Conservation (phyloP, 2,113 vertebrate species). For the Tragelaphus buxtoni region DNA sequence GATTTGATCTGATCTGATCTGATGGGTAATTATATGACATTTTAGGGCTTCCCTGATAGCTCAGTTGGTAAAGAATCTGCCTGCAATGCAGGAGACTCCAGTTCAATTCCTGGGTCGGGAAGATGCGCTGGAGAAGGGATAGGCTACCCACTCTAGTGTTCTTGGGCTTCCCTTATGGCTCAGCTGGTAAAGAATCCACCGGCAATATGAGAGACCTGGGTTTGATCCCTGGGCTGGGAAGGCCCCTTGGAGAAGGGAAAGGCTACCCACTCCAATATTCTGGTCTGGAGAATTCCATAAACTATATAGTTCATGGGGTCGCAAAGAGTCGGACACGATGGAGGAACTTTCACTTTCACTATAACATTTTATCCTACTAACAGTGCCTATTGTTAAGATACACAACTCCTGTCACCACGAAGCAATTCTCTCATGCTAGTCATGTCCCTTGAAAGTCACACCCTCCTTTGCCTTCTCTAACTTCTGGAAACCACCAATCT, state of each 20-base stretch:
- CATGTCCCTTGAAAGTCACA: not conserved
- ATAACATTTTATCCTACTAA: not conserved
- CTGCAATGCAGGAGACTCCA: not conserved
- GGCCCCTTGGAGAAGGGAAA: not conserved
- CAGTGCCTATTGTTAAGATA: not conserved
- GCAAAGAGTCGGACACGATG: rapidly evolving
- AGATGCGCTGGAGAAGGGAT: not conserved
- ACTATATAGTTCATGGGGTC: not conserved
- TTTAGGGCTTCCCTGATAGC: not conserved
- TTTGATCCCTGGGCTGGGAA: not conserved
- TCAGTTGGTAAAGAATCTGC: not conserved
- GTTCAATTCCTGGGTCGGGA: not conserved
- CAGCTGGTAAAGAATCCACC: not conserved
- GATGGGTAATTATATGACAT: not conserved
- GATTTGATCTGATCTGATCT: too few relatives aligned
- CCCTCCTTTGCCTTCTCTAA: not conserved
- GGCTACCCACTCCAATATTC: not conserved
- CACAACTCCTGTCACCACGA: not conserved
- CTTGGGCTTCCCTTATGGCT: not conserved
- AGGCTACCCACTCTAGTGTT: not conserved
- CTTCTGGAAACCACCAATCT: not conserved
- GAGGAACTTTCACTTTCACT: not conserved
- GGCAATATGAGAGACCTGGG: not conserved
- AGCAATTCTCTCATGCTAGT: not conserved
- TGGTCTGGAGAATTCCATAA: not conserved